Evolutionary conservation across 1,140 invertebrate genomes (phyloP).

Genomic region (Cherax quadricarinatus): DNA sequence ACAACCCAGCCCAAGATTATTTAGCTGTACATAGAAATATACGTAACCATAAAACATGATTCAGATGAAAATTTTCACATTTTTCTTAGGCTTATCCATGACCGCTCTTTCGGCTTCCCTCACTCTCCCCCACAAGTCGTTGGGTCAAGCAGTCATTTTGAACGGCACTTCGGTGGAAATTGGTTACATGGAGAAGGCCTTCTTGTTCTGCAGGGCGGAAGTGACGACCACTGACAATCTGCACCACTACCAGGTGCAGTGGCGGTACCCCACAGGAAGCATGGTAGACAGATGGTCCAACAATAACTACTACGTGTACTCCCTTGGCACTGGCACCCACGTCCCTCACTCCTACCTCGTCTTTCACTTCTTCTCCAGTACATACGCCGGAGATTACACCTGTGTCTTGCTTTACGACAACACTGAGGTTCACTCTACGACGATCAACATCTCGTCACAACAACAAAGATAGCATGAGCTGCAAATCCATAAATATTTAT

Average conservation of each 20-base stretch:
- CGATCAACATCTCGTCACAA: neutral
- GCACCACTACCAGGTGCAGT: slow-evolving; percentile 10
- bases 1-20: no score
- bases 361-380: neutral
- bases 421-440: neutral
- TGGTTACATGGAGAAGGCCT: no score
- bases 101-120: no score
- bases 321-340: neutral
- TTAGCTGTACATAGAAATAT: no score
- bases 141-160: no score
- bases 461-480: no score
- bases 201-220: no score
- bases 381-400: slow-evolving; percentile 3
- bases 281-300: neutral
- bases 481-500: no score
- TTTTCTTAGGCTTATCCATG: neutral
- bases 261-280: neutral
- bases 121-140: no score
- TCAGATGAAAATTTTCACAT: no score
- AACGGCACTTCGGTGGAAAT: no score
- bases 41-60: no score
- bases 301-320: neutral
- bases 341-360: neutral
- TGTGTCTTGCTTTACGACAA: neutral
- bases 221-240: neutral